A percentile compares a stretch with the other conserved stretches of the same genome.
phyloP scores from a whole-genome alignment of 2,113 vertebrate species.

The Psilopogon haemacephalus region DNA sequence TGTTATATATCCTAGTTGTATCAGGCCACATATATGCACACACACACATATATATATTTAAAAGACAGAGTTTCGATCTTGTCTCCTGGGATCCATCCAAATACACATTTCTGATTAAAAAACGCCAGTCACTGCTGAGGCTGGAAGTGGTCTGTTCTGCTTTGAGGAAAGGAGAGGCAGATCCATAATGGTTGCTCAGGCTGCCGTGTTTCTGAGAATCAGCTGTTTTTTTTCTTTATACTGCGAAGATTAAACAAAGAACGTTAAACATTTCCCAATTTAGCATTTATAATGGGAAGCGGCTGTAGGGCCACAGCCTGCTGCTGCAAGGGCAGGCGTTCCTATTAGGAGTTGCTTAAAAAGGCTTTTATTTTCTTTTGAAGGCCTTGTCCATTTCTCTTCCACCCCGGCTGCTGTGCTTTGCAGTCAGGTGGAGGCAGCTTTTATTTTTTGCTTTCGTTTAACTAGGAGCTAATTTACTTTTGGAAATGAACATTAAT shows the following conservation, averaged over 20 bases:
- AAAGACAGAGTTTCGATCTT: background rate
- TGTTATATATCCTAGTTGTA: background rate
- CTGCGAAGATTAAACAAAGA: conserved; percentile 52
- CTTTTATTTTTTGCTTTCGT: conserved; percentile 36
- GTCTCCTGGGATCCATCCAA: background rate
- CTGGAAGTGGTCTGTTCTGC: conserved; percentile 10
- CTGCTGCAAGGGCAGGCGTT: conserved; percentile 31
- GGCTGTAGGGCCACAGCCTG: conserved; percentile 35
- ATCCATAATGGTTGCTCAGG: conserved; percentile 6
- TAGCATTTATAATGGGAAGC: conserved; percentile 57
- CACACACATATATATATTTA: too few relatives aligned
- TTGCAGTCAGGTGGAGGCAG: conserved; percentile 40
- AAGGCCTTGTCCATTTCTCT: background rate
- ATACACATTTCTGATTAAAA: background rate
- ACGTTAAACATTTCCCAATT: conserved; percentile 51
- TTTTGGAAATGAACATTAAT: conserved; percentile 44
- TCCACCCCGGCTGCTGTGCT: background rate
- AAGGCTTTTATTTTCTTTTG: conserved; percentile 50
- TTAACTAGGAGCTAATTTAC: conserved; percentile 44
- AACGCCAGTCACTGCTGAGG: background rate
- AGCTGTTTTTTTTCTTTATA: conserved; percentile 46
- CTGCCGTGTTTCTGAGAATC: conserved; percentile 55
- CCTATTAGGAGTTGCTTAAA: conserved; percentile 16
- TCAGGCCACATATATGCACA: background rate
- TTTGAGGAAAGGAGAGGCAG: conserved; percentile 14